These are phyloP conservation scores for Stratiomys singularior DNA, from an alignment of 2,888 invertebrate genomes.

Conservation along the genomic window DNA sequence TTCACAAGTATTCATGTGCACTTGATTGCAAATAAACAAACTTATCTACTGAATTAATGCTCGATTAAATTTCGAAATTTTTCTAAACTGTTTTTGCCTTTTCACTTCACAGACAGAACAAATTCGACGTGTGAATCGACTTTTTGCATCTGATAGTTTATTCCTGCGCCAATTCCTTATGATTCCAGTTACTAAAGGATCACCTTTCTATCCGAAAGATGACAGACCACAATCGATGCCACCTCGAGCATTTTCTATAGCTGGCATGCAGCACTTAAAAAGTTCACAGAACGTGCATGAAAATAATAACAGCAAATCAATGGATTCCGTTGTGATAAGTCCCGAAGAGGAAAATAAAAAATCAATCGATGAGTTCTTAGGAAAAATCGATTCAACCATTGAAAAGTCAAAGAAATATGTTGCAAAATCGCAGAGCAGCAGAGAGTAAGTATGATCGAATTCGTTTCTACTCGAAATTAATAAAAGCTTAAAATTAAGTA, in stretches of 20 bases:
- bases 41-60: too few species aligned
- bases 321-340: conserved; percentile 69
- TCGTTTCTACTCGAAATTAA: too few species aligned
- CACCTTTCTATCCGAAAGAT: conserved; percentile 71
- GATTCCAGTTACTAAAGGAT: conserved; percentile 81
- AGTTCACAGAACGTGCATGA: conserved; percentile 53
- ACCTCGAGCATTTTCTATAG: conserved; percentile 70
- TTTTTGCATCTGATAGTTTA: conserved; percentile 93
- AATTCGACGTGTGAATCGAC: conserved; percentile 87
- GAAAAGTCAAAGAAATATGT: conserved; percentile 86
- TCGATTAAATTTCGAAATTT: too few species aligned
- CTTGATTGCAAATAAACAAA: too few species aligned
- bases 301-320: conserved; percentile 63
- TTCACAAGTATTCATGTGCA: too few species aligned
- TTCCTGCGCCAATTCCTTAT: conserved; percentile 88
- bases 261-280: conserved; percentile 61
- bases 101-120: conserved; percentile 92
- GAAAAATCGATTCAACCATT: conserved; percentile 84
- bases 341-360: conserved; percentile 80
- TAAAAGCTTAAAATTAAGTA: too few species aligned
- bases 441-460: conserved; percentile 91
- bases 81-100: too few species aligned
- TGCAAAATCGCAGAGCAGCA: conserved; percentile 78
- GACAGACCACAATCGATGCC: conserved; percentile 67
- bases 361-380: conserved; percentile 82